These are phyloP conservation scores for Mesoclemmys tuberculata DNA, from an alignment of 2,113 vertebrate genomes.

Conservation along the genomic window DNA sequence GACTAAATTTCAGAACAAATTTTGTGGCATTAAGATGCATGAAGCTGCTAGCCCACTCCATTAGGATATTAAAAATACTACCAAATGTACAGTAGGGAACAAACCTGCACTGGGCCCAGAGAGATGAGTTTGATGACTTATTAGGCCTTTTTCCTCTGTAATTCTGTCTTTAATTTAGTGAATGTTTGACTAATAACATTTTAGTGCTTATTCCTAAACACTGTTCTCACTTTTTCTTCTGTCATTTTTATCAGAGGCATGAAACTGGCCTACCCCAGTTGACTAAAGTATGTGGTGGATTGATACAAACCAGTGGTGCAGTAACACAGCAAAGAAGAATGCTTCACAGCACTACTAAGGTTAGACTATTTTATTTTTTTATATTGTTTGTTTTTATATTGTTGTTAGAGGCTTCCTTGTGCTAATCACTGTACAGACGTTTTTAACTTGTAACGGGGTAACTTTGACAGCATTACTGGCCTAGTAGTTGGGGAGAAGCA, in stretches of 20 bases:
- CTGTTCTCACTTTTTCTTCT: background rate
- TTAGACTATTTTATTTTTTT: slow-evolving; percentile 50
- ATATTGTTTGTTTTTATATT: background rate
- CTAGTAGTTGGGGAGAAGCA: background rate
- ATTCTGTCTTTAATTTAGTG: background rate
- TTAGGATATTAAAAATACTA: background rate
- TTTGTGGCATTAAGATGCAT: background rate
- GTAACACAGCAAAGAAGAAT: slow-evolving; percentile 46
- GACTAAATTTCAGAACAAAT: background rate
- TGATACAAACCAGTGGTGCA: slow-evolving; percentile 56
- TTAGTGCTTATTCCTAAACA: background rate
- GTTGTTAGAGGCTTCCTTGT: background rate
- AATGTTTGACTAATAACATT: background rate
- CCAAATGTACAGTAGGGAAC: background rate
- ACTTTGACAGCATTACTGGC: background rate
- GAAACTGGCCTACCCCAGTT: slow-evolving; percentile 27
- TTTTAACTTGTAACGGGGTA: background rate
- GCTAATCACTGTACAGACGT: background rate
- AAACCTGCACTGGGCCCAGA: background rate
- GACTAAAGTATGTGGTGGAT: slow-evolving; percentile 17
- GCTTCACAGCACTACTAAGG: slow-evolving; percentile 69
- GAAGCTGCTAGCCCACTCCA: background rate
- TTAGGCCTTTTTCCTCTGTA: background rate
- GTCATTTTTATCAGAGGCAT: slow-evolving; percentile 46
- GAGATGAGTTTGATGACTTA: background rate